phyloP scores from a whole-genome alignment of 2,888 invertebrate species.

The Rhabditoides inermis region DNA sequence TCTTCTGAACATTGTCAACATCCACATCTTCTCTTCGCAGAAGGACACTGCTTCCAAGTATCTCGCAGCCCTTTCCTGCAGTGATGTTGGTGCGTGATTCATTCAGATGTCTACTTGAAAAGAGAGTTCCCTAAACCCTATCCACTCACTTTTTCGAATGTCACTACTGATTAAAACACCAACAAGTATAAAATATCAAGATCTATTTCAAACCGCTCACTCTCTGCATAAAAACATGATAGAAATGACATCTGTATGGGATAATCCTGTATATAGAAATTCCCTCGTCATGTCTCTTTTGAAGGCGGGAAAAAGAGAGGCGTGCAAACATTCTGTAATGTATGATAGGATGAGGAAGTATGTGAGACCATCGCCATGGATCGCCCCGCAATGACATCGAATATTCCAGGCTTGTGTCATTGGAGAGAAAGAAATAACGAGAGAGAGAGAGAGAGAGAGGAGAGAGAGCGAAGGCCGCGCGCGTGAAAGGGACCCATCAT shows the following conservation, averaged over 20 bases:
- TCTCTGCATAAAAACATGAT: too few relatives aligned
- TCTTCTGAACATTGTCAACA: conserved; percentile 38
- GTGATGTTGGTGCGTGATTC: conserved; percentile 38
- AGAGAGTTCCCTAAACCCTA: too few relatives aligned
- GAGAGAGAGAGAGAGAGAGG: too few relatives aligned
- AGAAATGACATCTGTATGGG: too few relatives aligned
- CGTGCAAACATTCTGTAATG: background rate
- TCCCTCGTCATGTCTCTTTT: background rate
- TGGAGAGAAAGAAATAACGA: background rate
- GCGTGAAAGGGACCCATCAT: too few relatives aligned
- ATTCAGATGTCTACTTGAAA: too few relatives aligned
- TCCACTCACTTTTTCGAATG: too few relatives aligned
- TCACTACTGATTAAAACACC: too few relatives aligned
- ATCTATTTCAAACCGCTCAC: too few relatives aligned
- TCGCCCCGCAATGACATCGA: background rate
- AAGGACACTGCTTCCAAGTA: conserved; percentile 33
- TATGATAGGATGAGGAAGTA: background rate
- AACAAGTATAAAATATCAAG: too few relatives aligned
- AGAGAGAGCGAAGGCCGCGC: too few relatives aligned
- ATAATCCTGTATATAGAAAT: too few relatives aligned
- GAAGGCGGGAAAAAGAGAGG: background rate
- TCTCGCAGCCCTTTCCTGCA: conserved; percentile 33
- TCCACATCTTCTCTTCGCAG: conserved; percentile 29
- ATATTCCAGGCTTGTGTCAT: background rate
- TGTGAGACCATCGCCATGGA: background rate